These are phyloP conservation scores for silkworm (Bombyx mori) DNA, from an alignment of 1,140 invertebrate genomes.

Conservation along the genomic window DNA sequence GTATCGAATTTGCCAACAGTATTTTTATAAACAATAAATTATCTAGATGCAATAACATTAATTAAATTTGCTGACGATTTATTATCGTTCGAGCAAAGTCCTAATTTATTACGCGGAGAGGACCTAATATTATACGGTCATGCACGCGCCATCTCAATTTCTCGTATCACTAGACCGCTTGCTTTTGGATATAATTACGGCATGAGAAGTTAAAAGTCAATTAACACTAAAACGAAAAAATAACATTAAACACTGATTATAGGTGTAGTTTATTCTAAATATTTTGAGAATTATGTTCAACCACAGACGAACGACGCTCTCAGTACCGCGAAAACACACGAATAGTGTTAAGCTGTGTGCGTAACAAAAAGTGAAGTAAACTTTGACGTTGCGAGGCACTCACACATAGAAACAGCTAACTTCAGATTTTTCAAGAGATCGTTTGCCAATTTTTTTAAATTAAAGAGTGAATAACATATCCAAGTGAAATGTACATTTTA, in stretches of 20 bases:
- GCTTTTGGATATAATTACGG: too few relatives aligned
- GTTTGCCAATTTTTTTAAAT: too few relatives aligned
- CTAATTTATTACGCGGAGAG: conserved; percentile 50
- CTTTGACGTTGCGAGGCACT: conserved; percentile 5
- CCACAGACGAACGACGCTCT: conserved; percentile 41
- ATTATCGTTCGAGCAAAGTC: conserved; percentile 46
- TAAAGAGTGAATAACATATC: too few relatives aligned
- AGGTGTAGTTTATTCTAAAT: too few relatives aligned
- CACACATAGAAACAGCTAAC: too few relatives aligned
- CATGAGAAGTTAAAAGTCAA: too few relatives aligned
- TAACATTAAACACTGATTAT: too few relatives aligned
- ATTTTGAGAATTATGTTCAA: conserved; percentile 40
- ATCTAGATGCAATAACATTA: conserved; percentile 34
- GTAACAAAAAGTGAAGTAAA: conserved; percentile 16
- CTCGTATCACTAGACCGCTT: background rate
- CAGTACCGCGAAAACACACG: conserved; percentile 56
- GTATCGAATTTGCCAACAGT: conserved; percentile 14
- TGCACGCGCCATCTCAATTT: conserved; percentile 55
- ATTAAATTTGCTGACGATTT: conserved; percentile 29
- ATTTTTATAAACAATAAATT: conserved; percentile 23
- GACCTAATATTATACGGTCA: conserved; percentile 31
- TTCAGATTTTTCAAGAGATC: too few relatives aligned
- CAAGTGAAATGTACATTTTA: background rate
- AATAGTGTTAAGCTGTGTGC: conserved; percentile 30
- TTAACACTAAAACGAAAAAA: too few relatives aligned